These are phyloP conservation scores for Sphaerodactylus townsendi DNA, from an alignment of 2,113 vertebrate species.

Conservation along the genomic window DNA sequence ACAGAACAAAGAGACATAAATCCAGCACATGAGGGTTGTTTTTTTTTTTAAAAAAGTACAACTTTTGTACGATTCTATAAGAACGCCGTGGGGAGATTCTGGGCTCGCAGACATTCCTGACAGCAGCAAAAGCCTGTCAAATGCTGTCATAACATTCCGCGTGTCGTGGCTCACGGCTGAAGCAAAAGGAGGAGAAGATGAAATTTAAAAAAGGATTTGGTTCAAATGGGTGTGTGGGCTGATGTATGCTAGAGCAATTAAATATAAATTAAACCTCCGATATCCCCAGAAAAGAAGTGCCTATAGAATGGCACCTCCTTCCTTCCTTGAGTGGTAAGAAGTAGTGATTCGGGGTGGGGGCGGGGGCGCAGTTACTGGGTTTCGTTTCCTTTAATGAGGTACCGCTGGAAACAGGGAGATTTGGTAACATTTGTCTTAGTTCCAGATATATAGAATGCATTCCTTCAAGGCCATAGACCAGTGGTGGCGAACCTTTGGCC, in stretches of 20 bases:
- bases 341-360: no score
- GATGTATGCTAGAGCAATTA: slow-evolving; percentile 54
- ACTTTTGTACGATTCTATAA: not conserved
- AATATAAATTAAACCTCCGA: slow-evolving; percentile 57
- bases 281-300: slow-evolving; percentile 46
- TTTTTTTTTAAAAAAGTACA: not conserved
- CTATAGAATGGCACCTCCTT: not conserved
- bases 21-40: not conserved
- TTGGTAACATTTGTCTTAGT: no score
- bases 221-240: slow-evolving; percentile 54
- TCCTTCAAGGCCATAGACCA: no score
- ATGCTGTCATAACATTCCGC: slow-evolving; percentile 44
- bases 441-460: no score
- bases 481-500: no score
- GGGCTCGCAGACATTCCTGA: not conserved
- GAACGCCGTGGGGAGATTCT: not conserved
- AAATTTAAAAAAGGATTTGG: not conserved
- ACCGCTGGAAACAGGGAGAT: no score
- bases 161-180: slow-evolving; percentile 42
- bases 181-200: slow-evolving; percentile 4
- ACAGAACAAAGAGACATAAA: not conserved
- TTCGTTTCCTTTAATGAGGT: no score
- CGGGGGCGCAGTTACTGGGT: no score
- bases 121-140: slow-evolving; percentile 4
- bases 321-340: no score